A percentile compares a stretch with the other conserved stretches of the same genome.
phyloP scores from a whole-genome alignment of 2,888 invertebrate species.

The Watsonalla cultraria region DNA sequence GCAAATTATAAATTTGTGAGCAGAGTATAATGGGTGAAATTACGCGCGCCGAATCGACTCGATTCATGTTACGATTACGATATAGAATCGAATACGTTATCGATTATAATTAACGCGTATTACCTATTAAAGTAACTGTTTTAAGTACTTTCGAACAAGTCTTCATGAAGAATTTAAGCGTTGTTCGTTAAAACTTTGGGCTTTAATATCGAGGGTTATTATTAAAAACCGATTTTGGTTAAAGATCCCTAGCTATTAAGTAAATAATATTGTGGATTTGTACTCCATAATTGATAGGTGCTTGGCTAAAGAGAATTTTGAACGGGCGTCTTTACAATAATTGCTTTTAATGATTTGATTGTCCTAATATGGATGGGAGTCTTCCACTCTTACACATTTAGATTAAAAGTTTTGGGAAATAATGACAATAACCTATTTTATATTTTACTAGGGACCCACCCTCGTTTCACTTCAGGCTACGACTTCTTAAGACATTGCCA shows the following conservation, averaged over 20 bases:
- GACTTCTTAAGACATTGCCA: too few relatives aligned
- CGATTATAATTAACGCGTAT: slow-evolving; percentile 64
- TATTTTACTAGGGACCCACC: too few relatives aligned
- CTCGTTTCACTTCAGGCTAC: too few relatives aligned
- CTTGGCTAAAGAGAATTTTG: not conserved
- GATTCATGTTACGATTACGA: slow-evolving; percentile 61
- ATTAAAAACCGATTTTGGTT: slow-evolving; percentile 62
- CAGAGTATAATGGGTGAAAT: slow-evolving; percentile 59
- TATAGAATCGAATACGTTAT: slow-evolving; percentile 57
- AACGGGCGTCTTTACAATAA: slow-evolving; percentile 5
- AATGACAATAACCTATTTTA: too few relatives aligned
- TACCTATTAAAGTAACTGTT: slow-evolving; percentile 53
- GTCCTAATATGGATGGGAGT: not conserved
- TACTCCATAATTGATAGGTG: not conserved
- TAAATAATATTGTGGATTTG: slow-evolving; percentile 1
- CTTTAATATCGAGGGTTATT: slow-evolving; percentile 55
- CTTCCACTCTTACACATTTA: too few relatives aligned
- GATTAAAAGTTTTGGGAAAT: too few relatives aligned
- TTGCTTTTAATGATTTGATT: slow-evolving; percentile 1
- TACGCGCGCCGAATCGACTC: slow-evolving; percentile 60
- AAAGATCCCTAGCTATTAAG: slow-evolving; percentile 20
- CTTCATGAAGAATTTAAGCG: slow-evolving; percentile 52
- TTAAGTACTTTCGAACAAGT: slow-evolving; percentile 56
- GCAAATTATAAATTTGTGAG: slow-evolving; percentile 58
- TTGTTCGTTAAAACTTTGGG: slow-evolving; percentile 56